A percentile compares a stretch with the other conserved stretches of the same genome.
phyloP scores from a whole-genome alignment of 2,113 vertebrate genomes.

The Isichthys henryi region DNA sequence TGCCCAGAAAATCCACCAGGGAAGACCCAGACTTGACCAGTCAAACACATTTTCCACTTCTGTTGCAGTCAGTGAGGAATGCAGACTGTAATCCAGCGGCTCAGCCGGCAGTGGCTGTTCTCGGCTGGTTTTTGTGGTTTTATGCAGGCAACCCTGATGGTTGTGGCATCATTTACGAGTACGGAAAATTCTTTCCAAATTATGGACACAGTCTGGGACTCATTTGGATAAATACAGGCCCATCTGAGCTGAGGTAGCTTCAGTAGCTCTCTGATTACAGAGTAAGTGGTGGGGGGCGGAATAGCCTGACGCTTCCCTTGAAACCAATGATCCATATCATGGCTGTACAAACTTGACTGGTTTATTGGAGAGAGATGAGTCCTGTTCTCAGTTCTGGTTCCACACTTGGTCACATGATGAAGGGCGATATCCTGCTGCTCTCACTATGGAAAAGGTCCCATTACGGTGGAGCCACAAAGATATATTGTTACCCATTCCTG shows the following conservation, averaged over 20 bases:
- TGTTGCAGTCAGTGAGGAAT: neutral
- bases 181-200: conserved; percentile 57
- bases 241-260: conserved; percentile 31
- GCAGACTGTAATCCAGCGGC: neutral
- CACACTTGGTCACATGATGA: neutral
- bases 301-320: conserved; percentile 31
- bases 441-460: neutral
- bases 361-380: conserved; percentile 20
- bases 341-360: conserved; percentile 37
- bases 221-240: conserved; percentile 38
- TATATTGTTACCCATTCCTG: neutral
- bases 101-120: neutral
- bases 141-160: conserved; percentile 40
- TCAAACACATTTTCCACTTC: neutral
- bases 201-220: conserved; percentile 45
- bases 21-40: neutral
- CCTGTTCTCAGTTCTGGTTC: neutral
- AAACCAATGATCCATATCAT: conserved; percentile 36
- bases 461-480: neutral
- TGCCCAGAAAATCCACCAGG: neutral
- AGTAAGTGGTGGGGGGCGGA: neutral
- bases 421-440: neutral
- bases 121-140: neutral
- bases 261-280: neutral
- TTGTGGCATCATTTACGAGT: conserved; percentile 43